Percentiles rank a stretch among this genome's conserved stretches.
Evolutionary conservation across 2,888 invertebrate species (phyloP).

Genomic region (Trichopoda pennipes): DNA sequence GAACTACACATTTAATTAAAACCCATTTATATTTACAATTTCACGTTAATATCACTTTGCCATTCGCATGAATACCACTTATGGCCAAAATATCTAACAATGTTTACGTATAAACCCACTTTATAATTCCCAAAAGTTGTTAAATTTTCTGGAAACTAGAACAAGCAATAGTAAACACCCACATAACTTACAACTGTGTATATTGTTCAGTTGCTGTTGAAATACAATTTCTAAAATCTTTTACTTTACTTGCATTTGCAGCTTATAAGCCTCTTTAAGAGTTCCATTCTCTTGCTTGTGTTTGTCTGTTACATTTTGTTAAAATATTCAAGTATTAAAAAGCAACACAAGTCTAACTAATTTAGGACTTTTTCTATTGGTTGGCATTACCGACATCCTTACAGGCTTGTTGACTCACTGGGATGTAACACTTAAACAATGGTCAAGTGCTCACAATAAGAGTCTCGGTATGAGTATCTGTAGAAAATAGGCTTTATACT

Average conservation of each 20-base stretch:
- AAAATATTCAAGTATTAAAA: slow-evolving; percentile 36
- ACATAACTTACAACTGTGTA: slow-evolving; percentile 1
- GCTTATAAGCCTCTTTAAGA: slow-evolving; percentile 32
- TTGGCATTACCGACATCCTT: slow-evolving; percentile 21
- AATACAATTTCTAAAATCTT: slow-evolving; percentile 14
- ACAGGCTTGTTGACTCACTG: slow-evolving; percentile 42
- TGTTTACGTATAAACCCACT: background rate
- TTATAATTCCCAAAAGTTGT: background rate
- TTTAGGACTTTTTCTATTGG: slow-evolving; percentile 6
- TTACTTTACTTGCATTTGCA: slow-evolving; percentile 41
- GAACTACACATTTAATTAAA: slow-evolving; percentile 6
- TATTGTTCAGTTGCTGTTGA: slow-evolving; percentile 19
- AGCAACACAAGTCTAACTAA: background rate
- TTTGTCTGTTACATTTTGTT: background rate
- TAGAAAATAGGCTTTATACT: slow-evolving; percentile 13
- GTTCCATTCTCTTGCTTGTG: background rate
- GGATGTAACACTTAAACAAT: slow-evolving; percentile 24
- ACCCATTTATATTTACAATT: slow-evolving; percentile 21
- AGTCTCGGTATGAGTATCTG: background rate
- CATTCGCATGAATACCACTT: background rate
- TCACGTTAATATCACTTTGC: slow-evolving; percentile 3
- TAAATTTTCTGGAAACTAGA: slow-evolving; percentile 41
- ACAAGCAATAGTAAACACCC: background rate
- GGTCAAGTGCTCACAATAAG: slow-evolving; percentile 34
- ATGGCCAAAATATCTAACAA: slow-evolving; percentile 21